A percentile compares a stretch with the other conserved stretches of the same genome.
phyloP scores from a whole-genome alignment of 2,113 vertebrate species.

The Proterorhinus semilunaris region DNA sequence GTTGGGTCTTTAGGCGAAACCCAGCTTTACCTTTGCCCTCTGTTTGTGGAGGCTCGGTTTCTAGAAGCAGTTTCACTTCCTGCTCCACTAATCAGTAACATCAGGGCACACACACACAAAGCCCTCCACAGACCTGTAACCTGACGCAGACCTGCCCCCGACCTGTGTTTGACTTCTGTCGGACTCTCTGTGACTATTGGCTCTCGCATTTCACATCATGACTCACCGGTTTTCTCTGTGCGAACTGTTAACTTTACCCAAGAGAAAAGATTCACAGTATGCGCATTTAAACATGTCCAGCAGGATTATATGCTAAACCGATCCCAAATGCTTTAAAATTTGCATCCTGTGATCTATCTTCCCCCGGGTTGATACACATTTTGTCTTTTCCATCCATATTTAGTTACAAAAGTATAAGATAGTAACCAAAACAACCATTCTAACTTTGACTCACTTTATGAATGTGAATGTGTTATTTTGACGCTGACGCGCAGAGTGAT shows the following conservation, averaged over 20 bases:
- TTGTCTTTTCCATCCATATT: no score
- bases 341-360: no score
- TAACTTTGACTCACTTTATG: background rate
- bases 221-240: background rate
- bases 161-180: background rate
- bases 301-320: no score
- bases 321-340: no score
- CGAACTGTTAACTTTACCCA: background rate
- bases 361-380: no score
- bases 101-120: background rate
- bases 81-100: conserved; percentile 24
- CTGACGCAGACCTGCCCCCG: background rate
- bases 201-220: background rate
- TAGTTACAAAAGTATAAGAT: no score
- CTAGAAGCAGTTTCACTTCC: conserved; percentile 22
- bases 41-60: background rate
- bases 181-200: background rate
- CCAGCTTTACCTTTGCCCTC: conserved; percentile 8
- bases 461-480: background rate
- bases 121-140: background rate
- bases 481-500: conserved; percentile 6
- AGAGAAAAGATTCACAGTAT: no score
- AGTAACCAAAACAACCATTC: background rate
- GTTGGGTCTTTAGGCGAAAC: background rate
- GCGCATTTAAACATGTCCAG: no score